Evolutionary conservation across 2,113 vertebrate genomes (phyloP).

Genomic region (Poeciliopsis retropinna): DNA sequence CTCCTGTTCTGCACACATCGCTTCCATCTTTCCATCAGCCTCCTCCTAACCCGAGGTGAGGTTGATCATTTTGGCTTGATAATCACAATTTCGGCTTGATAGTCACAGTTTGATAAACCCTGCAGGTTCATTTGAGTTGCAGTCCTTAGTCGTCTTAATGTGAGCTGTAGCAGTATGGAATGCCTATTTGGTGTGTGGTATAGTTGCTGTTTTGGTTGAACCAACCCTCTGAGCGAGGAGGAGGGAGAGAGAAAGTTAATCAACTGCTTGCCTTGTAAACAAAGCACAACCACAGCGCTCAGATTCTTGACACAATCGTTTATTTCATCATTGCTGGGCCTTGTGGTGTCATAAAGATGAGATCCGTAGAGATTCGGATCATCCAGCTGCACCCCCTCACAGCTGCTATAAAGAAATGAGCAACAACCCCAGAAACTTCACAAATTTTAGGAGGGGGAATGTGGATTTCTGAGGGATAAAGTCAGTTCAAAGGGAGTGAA

Average conservation of each 20-base stretch:
- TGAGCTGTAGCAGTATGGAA: slow-evolving; percentile 19
- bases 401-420: not conserved
- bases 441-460: not conserved
- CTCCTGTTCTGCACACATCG: not conserved
- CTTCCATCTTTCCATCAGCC: slow-evolving; percentile 22
- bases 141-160: slow-evolving; percentile 3
- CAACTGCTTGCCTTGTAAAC: slow-evolving; percentile 6
- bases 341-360: slow-evolving; percentile 21
- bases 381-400: slow-evolving; percentile 1
- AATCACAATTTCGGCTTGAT: slow-evolving; percentile 37
- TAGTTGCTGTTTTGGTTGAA: slow-evolving; percentile 20
- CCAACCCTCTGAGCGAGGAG: not conserved
- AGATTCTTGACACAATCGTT: not conserved
- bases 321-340: not conserved
- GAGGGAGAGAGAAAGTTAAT: not conserved
- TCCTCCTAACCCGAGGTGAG: slow-evolving; percentile 45
- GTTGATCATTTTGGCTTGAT: slow-evolving; percentile 52
- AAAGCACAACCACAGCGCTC: not conserved
- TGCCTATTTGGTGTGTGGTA: slow-evolving; percentile 28
- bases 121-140: slow-evolving; percentile 9
- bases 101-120: slow-evolving; percentile 34
- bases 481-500: not conserved
- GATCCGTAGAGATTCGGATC: slow-evolving; percentile 12
- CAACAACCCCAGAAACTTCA: not conserved
- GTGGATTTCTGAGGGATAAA: not conserved